Base-by-base conservation (phyloP, 1,140 invertebrate genomes). In the Trichonephila clavipes region DNA sequence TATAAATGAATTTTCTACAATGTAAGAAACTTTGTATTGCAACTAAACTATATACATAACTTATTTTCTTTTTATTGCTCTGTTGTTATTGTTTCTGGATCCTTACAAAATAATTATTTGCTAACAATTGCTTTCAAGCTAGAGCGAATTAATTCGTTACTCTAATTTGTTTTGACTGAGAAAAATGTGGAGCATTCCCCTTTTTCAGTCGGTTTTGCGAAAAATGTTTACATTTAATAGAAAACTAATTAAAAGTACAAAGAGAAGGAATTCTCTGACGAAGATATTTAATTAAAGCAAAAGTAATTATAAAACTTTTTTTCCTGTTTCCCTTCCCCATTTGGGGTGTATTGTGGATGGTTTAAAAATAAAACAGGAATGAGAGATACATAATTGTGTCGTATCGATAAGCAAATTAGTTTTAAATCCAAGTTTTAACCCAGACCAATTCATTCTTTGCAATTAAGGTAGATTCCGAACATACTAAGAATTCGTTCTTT, bases 211-310 rank as follows among this genome's bases (percentile, higher is more conserved):
- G 24, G 28, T 77, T 77, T 34, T 16, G 24, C 14, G 69, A 62
- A 62, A 40, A 28, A 77, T 77, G 69, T 77, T 77, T 77, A 77
- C 69, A 77, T 77, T 77, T 77, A 40, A 77, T 77, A 28, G 69
- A 77, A 77, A 77, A 77, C 69, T 77, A 77, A 77, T 77, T 77
- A 77, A 77, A 77, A 40, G 24, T 77, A 77, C 69, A 77, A 77
- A 77, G 69, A 28, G 69, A 77, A 28, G 69, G 69, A 40, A 40
- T 77, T 77, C 28, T 18, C 69, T 40, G 24, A 34, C 69, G 69
- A 18, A 12, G 24, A 69, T 77, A 77, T 77, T 77, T 77, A 77
- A 77, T 77, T 77, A 77, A 77, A 28, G 18, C 24, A 40, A 77
- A 77, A 77, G 69, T 77, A 77, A 77, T 77, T 77, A 77, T n/a